phyloP scores from a whole-genome alignment of 2,113 vertebrate species.

The Hemibagrus wyckioides region DNA sequence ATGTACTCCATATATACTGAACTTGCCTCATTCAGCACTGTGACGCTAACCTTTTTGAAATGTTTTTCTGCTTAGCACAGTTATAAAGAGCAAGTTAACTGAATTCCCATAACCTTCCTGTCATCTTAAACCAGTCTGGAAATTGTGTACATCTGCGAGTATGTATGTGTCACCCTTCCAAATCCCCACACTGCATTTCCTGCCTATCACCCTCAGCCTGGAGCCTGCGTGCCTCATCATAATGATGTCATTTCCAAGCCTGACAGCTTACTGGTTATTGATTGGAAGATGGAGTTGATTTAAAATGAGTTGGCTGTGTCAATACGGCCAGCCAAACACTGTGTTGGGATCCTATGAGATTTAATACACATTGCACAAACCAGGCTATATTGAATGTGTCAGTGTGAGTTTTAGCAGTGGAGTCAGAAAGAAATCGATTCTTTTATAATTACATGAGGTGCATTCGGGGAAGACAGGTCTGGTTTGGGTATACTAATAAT shows the following conservation, averaged over 20 bases:
- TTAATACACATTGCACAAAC: slow-evolving; percentile 41
- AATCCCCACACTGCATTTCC: not conserved
- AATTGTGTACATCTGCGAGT: not conserved
- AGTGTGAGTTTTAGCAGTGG: not conserved
- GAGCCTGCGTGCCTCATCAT: slow-evolving; percentile 70
- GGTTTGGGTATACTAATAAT: slow-evolving; percentile 25
- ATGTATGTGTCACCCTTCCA: not conserved
- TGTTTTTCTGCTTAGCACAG: not conserved
- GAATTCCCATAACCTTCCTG: not conserved
- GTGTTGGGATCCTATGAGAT: slow-evolving; percentile 11
- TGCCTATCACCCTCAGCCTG: slow-evolving; percentile 50
- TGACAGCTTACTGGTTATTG: slow-evolving; percentile 76
- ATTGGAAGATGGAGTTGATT: slow-evolving; percentile 52
- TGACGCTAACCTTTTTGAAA: not conserved
- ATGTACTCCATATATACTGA: not conserved
- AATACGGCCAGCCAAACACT: slow-evolving; percentile 6
- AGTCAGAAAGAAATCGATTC: not conserved
- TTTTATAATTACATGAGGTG: slow-evolving; percentile 23
- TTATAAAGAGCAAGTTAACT: not conserved
- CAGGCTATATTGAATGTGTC: slow-evolving; percentile 14
- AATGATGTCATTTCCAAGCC: slow-evolving; percentile 72
- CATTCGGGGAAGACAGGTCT: not conserved
- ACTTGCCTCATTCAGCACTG: not conserved
- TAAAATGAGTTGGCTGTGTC: slow-evolving; percentile 52
- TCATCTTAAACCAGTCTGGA: not conserved